phyloP scores from a whole-genome alignment of 2,888 invertebrate species.

The Synergus itoensis region DNA sequence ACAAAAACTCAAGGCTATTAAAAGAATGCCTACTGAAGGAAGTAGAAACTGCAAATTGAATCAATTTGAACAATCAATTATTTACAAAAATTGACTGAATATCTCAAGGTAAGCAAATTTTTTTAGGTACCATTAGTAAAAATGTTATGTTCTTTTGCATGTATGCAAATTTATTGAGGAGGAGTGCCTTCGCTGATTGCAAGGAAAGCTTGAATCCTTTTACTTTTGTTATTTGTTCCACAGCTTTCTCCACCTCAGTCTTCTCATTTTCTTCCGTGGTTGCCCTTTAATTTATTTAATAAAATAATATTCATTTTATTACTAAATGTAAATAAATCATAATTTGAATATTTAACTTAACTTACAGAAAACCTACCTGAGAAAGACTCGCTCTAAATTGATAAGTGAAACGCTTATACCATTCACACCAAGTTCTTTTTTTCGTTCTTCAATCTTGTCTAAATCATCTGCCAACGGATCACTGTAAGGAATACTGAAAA shows the following conservation, averaged over 20 bases:
- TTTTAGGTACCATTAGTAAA: constrained; percentile 66
- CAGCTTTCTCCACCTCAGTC: constrained; percentile 60
- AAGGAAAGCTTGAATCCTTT: constrained; percentile 66
- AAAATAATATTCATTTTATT: neutral
- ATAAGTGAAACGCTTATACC: constrained; percentile 92
- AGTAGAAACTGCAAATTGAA: constrained; percentile 64
- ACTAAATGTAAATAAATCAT: neutral
- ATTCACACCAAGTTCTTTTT: constrained; percentile 83
- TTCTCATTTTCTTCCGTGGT: constrained; percentile 69
- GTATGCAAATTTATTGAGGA: constrained; percentile 73
- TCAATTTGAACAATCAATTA: neutral
- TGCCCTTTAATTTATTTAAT: constrained; percentile 59
- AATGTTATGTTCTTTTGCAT: constrained; percentile 68
- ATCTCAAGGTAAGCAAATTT: neutral
- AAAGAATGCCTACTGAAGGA: constrained; percentile 67
- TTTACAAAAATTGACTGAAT: neutral
- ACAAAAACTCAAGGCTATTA: constrained; percentile 70
- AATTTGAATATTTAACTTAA: neutral
- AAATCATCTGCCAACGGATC: constrained; percentile 82
- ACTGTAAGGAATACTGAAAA: constrained; percentile 81
- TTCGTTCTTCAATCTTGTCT: constrained; percentile 81
- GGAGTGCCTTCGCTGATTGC: constrained; percentile 71
- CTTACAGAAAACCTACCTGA: constrained; percentile 80
- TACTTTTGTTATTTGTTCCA: constrained; percentile 62
- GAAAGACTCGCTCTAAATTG: constrained; percentile 95